A percentile compares a stretch with the other conserved stretches of the same genome.
phyloP scores from a whole-genome alignment of 2,113 vertebrate species.

The Anolis carolinensis region DNA sequence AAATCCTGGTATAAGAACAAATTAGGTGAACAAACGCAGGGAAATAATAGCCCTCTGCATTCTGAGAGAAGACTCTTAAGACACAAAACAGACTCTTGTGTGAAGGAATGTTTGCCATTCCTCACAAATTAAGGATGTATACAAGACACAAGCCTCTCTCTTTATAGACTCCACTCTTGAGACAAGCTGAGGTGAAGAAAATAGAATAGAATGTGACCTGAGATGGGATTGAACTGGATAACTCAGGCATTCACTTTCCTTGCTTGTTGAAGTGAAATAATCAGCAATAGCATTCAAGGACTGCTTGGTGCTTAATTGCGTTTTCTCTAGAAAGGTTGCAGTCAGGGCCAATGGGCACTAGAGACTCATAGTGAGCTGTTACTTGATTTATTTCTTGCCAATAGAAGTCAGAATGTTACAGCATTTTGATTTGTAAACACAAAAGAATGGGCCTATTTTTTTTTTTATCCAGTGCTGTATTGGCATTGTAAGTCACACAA shows the following conservation, averaged over 20 bases:
- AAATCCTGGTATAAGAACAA: slow-evolving; percentile 6
- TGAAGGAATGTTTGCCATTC: slow-evolving; percentile 1
- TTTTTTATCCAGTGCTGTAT: background rate
- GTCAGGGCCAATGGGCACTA: background rate
- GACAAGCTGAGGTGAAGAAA: background rate
- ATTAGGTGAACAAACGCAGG: slow-evolving; percentile 5
- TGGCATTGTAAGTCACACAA: background rate
- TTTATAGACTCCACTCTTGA: background rate
- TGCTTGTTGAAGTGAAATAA: background rate
- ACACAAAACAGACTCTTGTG: background rate
- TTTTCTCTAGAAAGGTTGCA: background rate
- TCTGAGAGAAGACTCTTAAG: slow-evolving; percentile 15
- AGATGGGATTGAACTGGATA: background rate
- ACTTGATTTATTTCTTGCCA: background rate
- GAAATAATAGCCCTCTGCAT: background rate
- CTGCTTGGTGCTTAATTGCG: background rate
- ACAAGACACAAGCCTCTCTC: background rate
- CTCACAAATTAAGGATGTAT: slow-evolving; percentile 9
- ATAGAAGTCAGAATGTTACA: background rate
- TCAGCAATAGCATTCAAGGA: background rate
- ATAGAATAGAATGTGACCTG: background rate
- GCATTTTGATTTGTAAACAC: background rate
- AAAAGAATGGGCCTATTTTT: background rate
- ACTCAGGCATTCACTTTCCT: background rate
- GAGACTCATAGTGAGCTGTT: background rate